phyloP scores from a whole-genome alignment of 1,140 invertebrate species.

The Atta colombica region DNA sequence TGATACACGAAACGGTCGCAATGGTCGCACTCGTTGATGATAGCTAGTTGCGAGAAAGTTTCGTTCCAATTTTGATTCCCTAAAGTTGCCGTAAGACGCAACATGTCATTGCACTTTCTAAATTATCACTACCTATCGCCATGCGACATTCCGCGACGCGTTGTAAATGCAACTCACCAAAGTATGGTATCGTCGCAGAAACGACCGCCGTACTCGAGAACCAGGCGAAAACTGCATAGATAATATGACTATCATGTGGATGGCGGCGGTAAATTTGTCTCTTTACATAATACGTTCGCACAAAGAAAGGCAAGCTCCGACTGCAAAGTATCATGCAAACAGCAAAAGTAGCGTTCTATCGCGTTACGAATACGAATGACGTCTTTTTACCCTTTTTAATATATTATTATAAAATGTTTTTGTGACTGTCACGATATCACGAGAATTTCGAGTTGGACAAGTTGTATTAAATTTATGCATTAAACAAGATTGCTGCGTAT shows the following conservation, averaged over 20 bases:
- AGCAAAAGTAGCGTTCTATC: constrained; percentile 28
- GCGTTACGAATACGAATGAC: constrained; percentile 29
- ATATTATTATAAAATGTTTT: constrained; percentile 31
- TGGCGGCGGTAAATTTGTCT: constrained; percentile 32
- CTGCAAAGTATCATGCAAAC: constrained; percentile 40
- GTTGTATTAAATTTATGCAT: neutral
- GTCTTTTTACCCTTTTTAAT: neutral
- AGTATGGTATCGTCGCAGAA: constrained; percentile 2
- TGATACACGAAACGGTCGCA: neutral
- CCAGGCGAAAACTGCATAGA: constrained; percentile 43
- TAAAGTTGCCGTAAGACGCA: neutral
- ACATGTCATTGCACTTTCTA: constrained; percentile 35
- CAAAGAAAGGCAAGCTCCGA: constrained; percentile 21
- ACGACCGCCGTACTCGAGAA: constrained; percentile 8
- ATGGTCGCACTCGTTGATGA: neutral
- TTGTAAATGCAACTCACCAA: constrained; percentile 4
- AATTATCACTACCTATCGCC: constrained; percentile 36
- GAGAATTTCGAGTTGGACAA: neutral
- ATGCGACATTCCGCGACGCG: constrained; percentile 6
- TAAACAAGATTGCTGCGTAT: neutral
- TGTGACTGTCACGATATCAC: neutral
- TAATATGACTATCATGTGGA: constrained; percentile 39
- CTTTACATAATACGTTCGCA: constrained; percentile 11
- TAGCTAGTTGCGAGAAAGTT: neutral
- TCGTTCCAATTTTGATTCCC: constrained; percentile 1